Conservation (phyloP, 2,797 vertebrate species). For the Coregonus suidteri region DNA sequence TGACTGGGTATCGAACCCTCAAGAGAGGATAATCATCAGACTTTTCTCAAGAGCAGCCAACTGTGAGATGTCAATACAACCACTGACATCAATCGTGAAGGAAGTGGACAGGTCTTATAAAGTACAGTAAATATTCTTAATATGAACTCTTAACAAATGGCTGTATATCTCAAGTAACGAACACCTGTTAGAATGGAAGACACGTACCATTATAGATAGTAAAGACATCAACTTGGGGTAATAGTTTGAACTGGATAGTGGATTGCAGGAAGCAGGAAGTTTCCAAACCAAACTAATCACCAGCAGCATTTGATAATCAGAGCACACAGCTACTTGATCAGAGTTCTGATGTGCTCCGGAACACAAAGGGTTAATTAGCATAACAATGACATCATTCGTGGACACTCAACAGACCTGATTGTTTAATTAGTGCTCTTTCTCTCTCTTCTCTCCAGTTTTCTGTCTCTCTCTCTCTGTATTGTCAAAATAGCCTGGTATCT, state of each 20-base stretch:
- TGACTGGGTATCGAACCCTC: no score
- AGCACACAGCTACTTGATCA: slow-evolving; percentile 17
- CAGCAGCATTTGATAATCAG: slow-evolving; percentile 29
- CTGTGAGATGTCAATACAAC: no score
- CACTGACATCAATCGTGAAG: no score
- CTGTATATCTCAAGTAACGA: no score
- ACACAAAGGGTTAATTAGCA: slow-evolving; percentile 78
- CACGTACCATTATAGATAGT: no score
- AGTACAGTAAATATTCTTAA: no score
- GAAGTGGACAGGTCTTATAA: no score
- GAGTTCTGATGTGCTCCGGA: slow-evolving; percentile 38
- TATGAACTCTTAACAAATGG: no score
- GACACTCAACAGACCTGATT: slow-evolving; percentile 86
- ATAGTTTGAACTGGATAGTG: not conserved
- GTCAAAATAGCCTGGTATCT: slow-evolving; percentile 79
- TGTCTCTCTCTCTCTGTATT: slow-evolving; percentile 59
- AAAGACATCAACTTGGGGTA: not conserved
- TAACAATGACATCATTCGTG: slow-evolving; percentile 89
- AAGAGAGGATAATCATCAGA: no score
- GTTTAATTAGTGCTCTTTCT: slow-evolving; percentile 81
- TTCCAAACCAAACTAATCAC: not conserved
- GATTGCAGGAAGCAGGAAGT: not conserved
- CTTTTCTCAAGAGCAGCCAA: no score
- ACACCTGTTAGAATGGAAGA: not conserved
- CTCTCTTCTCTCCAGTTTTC: slow-evolving; percentile 12